phyloP scores from a whole-genome alignment of 2,888 invertebrate genomes.

The Calliopum simillimum region DNA sequence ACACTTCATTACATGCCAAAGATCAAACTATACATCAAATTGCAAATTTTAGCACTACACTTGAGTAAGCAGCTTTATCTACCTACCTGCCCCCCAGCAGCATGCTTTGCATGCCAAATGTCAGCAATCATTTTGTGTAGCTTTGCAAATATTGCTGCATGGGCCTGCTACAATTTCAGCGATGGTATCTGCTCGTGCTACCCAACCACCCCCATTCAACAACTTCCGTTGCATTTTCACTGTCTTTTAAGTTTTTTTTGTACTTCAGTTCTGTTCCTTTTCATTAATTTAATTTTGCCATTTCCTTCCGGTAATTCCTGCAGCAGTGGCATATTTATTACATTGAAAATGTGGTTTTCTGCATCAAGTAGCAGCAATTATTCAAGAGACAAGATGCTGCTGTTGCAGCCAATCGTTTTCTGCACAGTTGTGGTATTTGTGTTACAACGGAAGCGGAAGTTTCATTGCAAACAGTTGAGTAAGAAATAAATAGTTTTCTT shows the following conservation, averaged over 20 bases:
- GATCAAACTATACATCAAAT: no score
- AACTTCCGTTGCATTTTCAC: not conserved
- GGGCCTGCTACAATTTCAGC: no score
- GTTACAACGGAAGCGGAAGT: constrained; percentile 20
- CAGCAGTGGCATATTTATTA: constrained; percentile 18
- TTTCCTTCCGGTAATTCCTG: constrained; percentile 28
- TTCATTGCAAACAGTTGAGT: constrained; percentile 9
- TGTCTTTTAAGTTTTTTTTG: no score
- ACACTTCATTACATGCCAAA: no score
- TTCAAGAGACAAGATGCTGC: not conserved
- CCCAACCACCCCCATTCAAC: not conserved
- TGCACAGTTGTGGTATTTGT: no score
- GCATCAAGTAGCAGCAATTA: constrained; percentile 7
- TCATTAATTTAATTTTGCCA: constrained; percentile 27
- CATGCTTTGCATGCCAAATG: constrained; percentile 18
- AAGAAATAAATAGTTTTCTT: no score
- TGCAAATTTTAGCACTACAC: no score
- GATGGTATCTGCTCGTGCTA: no score
- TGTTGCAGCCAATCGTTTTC: not conserved
- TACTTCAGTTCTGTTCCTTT: not conserved
- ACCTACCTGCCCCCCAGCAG: not conserved
- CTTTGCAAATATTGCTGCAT: no score
- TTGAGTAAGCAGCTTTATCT: no score
- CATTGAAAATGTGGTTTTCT: constrained; percentile 18
- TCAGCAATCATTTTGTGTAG: constrained; percentile 6